A percentile compares a stretch with the other conserved stretches of the same genome.
Conservation (phyloP, 2,113 vertebrate genomes). For the Elachura formosa region DNA sequence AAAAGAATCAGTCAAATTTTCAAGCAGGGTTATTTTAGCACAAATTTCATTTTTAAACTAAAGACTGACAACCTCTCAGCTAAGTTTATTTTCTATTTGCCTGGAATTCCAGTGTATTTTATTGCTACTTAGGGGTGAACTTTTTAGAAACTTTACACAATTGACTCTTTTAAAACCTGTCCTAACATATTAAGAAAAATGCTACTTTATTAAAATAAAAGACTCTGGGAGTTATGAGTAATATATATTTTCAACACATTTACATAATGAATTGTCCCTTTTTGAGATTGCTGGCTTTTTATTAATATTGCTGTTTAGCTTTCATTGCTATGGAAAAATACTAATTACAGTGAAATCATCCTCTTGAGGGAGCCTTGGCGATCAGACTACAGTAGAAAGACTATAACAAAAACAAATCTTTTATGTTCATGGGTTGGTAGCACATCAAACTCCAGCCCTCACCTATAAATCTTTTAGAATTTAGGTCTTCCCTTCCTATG, state of each 20-base stretch:
- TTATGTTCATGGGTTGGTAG: not conserved
- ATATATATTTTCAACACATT: not conserved
- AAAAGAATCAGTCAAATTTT: not conserved
- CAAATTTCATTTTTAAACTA: conserved; percentile 13
- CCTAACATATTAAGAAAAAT: not conserved
- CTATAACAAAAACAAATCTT: not conserved
- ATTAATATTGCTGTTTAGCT: not conserved
- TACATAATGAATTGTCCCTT: not conserved
- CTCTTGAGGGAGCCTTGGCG: not conserved
- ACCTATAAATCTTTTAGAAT: not conserved
- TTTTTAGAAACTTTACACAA: not conserved
- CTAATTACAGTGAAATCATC: not conserved
- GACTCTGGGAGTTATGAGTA: not conserved
- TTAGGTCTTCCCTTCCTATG: not conserved
- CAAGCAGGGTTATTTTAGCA: not conserved
- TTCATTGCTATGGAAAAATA: not conserved
- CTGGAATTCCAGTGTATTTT: not conserved
- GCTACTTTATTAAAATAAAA: not conserved
- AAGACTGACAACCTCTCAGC: not conserved
- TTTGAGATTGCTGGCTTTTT: not conserved
- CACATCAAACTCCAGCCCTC: not conserved
- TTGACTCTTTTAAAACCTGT: not conserved
- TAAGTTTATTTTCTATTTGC: not conserved
- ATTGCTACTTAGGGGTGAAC: not conserved
- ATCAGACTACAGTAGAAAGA: not conserved